Evolutionary conservation across 2,113 vertebrate species (phyloP), one percentile per base, ranked within the genome.

Genomic region (Xenopus borealis): DNA sequence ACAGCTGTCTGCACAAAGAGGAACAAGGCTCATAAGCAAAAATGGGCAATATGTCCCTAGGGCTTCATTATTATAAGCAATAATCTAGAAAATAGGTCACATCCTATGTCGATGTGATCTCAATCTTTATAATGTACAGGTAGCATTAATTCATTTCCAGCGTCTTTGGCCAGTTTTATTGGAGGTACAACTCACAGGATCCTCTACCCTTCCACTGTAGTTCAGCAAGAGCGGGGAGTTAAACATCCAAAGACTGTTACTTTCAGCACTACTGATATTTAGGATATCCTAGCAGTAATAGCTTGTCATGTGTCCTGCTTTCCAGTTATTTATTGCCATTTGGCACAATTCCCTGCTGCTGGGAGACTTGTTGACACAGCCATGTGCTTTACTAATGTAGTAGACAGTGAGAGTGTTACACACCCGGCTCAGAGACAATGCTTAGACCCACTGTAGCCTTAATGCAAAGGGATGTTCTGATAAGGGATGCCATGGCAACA

Each of bases 331-430:
- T 72, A 58, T 71, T 70, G 70, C 46, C 45, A 12, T 75, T 79
- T 65, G 80, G 78, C 80, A 75, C 52, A 10, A 61, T 79, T 72
- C 78, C 72, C 59, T 69, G 52, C 45, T 30, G 75, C 72, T 46
- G 30, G 72, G 27, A 66, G 16, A 69, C 78, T 72, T 82, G 79
- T 80, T 79, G 79, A 79, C 78, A 75, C 65, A 80, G 20, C 74
- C 79, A 79, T 78, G 81, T 72, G 72, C 79, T 78, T 59, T 16
- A 23, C 13, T 66, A 64, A 40, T 66, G 65, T 16, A 16, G 53
- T 40, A 59, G 19, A 58, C 18, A 27, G 58, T 61, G 67, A 70
- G 59, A 77, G 74, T 44, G 17, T 58, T 77, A 77, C 74, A 77
- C 74, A 69, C 66, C 74, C 46, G 74, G 74, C 44, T 64, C 17